Evolutionary conservation across 2,113 vertebrate genomes (phyloP), one percentile per base, ranked within the genome.

Genomic region (Myanophis thanlyinensis): DNA sequence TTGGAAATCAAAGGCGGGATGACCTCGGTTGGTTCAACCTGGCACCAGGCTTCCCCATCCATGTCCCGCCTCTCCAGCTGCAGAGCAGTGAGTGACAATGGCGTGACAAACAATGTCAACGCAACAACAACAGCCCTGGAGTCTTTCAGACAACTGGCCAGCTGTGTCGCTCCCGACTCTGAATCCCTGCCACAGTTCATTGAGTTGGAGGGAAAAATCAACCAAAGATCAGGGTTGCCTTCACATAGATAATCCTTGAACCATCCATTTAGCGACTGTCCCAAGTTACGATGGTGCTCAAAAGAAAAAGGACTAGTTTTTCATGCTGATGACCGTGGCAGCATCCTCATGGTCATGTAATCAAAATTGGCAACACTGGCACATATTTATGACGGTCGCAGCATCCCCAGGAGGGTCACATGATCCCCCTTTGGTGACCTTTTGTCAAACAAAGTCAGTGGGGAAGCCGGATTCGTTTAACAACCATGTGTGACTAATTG

Each of bases 31-130:
- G 80, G 30, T 80, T 7, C 90, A 94, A 96, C 93, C 94, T 94
- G 93, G 93, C 40, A 92, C 93, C 48, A 44, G n/a, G 23, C 86
- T 94, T 91, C 51, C 67, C 86, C 73, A 52, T 53, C 46, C 3
- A 18, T 86, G 73, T 89, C 93, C 46, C 93, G 93, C 93, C 35
- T 87, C 48, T 91, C 91, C 95, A 96, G 95, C 95, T 96, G 95
- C 95, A 90, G 0, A 6, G 93, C 5, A 35, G 92, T 7, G 89
- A 96, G 93, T n/a, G 49, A 93, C 6, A 89, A 96, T 44, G 92
- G 87, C 92, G 62, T 0, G n/a, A 89, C 53, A 92, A 88, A 93
- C 0, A 94, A 30, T 49, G 93, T 91, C 93, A 94, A 54, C 51
- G 47, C 3, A 86, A 49, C 3, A 86, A 48, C 0, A 0, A 90